Percentiles rank a stretch among this genome's conserved stretches.
phyloP scores from a whole-genome alignment of 2,113 vertebrate species.

The Pluvianellus socialis region DNA sequence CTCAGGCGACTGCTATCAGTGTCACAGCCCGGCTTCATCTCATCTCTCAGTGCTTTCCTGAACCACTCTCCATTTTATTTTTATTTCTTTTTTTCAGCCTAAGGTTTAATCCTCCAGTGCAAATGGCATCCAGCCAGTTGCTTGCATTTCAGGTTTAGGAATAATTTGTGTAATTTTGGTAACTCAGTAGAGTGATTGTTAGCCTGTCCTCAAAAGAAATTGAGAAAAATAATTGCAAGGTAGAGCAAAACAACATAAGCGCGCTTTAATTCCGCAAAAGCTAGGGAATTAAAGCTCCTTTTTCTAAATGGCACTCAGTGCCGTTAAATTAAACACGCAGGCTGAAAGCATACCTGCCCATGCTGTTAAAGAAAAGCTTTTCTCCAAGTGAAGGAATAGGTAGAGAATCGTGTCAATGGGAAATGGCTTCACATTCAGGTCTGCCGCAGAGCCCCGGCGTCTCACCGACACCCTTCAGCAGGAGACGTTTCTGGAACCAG shows the following conservation, averaged over 20 bases:
- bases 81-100: too few species aligned
- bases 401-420: background rate
- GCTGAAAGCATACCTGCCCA: background rate
- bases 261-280: background rate
- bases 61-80: background rate
- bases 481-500: background rate
- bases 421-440: background rate
- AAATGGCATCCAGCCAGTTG: background rate
- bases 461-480: background rate
- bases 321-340: background rate
- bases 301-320: background rate
- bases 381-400: background rate
- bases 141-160: background rate
- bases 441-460: background rate
- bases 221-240: background rate
- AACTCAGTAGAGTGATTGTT: background rate
- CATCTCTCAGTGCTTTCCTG: background rate
- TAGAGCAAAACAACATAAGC: background rate
- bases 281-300: background rate
- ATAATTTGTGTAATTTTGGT: background rate
- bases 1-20: rapidly evolving
- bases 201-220: background rate
- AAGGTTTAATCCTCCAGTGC: background rate
- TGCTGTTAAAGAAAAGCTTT: background rate
- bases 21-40: background rate